These are phyloP conservation scores for Serinus canaria DNA, from an alignment of 2,113 vertebrate genomes.

Conservation along the genomic window DNA sequence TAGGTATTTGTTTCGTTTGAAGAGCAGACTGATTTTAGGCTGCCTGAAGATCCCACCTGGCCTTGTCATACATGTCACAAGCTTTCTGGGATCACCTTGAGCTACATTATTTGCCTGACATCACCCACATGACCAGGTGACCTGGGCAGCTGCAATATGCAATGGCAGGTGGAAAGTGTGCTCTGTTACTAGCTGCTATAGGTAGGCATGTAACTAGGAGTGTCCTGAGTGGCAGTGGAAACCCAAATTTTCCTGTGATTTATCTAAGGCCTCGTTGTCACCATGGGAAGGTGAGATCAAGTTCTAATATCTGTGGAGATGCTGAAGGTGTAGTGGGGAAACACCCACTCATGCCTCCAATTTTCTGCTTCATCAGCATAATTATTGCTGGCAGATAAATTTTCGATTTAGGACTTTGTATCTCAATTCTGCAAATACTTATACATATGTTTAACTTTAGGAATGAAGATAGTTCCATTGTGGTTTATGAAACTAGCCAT, in stretches of 20 bases:
- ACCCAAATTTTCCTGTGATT: background rate
- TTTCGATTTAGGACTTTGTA: background rate
- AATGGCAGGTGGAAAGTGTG: rapidly evolving
- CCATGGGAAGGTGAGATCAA: background rate
- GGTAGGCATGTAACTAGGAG: background rate
- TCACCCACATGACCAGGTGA: background rate
- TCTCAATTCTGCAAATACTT: background rate
- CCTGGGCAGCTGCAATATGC: background rate
- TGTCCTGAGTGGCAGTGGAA: background rate
- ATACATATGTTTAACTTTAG: slow-evolving; percentile 25
- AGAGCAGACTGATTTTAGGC: background rate
- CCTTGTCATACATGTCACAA: background rate
- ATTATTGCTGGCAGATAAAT: background rate
- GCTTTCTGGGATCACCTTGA: background rate
- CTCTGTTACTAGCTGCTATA: background rate
- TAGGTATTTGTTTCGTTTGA: background rate
- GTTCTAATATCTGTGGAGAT: background rate
- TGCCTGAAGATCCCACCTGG: background rate
- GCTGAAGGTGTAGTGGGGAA: background rate
- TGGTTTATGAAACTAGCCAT: slow-evolving; percentile 32
- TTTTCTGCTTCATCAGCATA: background rate
- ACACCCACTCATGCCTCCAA: background rate
- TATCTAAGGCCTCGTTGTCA: background rate
- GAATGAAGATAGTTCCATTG: slow-evolving; percentile 23
- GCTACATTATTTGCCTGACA: background rate